Base-by-base conservation (phyloP, 2,113 vertebrate genomes). In the Meles meles region DNA sequence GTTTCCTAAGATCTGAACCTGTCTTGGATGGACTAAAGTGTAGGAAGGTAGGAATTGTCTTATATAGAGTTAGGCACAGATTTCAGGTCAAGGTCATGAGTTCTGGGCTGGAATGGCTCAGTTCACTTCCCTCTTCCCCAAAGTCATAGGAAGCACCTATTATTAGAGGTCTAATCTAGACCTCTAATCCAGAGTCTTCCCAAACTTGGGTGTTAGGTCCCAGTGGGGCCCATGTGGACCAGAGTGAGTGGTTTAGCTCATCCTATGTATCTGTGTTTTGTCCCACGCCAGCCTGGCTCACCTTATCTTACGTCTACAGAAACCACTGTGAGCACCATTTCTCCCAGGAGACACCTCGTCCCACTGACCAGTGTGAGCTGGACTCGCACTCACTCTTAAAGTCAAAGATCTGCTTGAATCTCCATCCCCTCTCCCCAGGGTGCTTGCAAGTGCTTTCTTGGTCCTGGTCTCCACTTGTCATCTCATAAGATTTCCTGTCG, bases 221-320 rank as follows among this genome's bases (percentile, higher is more conserved):
- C 39, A 20, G 7, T 2, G 25, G 10, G 42, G 9, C 23, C 72
- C 42, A 6, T 44, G 18, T 7, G 29, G 17, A 1, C 47, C 42
- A 37, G 31, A 47, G 42, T 42, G 0, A 0, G 52, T 10, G 52
- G 37, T 59, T 79, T 37, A 34, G 39, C 44, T 57, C 8, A 44
- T 14, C 63, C n/a, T 31, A 5, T 4, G 31, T 1, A 4, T 6
- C 44, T 3, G n/a, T 2, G 0, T 6, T 27, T 18, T 4, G 20
- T 18, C 34, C 42, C 34, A 2, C 0, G 10, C 83, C 83, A 42
- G 29, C 4, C 37, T 4, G 55, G 29, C 49, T 29, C 34, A n/a
- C 27, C 21, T 52, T 15, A 17, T 9, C 10, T 1, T 80, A 1
- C 12, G 8, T 37, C 65, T 34, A 55, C 14, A 90, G 79, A 72